Conservation (phyloP, 2,797 vertebrate genomes). For the Gymnothorax reevesii region DNA sequence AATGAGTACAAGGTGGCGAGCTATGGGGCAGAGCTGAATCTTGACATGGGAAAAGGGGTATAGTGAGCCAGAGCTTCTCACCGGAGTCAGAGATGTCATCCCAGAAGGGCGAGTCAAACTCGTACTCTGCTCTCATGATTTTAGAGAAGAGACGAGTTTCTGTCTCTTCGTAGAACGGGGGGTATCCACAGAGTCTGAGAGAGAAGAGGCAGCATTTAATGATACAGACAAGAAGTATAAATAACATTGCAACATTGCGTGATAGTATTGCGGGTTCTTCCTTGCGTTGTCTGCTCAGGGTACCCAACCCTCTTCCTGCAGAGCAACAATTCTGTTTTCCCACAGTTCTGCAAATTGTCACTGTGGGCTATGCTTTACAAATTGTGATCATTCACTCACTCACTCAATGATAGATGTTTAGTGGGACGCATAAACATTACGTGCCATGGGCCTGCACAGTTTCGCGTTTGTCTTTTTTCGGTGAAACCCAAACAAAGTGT, state of each 20-base stretch:
- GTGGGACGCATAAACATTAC: too few relatives aligned
- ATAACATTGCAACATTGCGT: neutral
- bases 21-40: neutral
- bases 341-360: too few relatives aligned
- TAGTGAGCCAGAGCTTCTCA: constrained; percentile 50
- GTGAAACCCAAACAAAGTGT: too few relatives aligned
- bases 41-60: neutral
- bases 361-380: too few relatives aligned
- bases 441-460: too few relatives aligned
- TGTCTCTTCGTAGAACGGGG: constrained; percentile 94
- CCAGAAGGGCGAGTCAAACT: constrained; percentile 98
- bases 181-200: constrained; percentile 91
- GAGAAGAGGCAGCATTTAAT: neutral
- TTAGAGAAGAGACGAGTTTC: constrained; percentile 93
- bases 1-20: neutral
- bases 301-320: too few relatives aligned
- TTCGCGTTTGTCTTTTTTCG: too few relatives aligned
- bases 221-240: neutral
- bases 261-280: neutral
- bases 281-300: too few relatives aligned
- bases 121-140: constrained; percentile 94
- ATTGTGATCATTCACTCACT: too few relatives aligned
- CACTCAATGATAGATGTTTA: too few relatives aligned
- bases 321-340: too few relatives aligned
- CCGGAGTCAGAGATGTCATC: constrained; percentile 96